These are phyloP conservation scores for Aphidoletes aphidimyza DNA, from an alignment of 2,888 invertebrate species.

Conservation along the genomic window DNA sequence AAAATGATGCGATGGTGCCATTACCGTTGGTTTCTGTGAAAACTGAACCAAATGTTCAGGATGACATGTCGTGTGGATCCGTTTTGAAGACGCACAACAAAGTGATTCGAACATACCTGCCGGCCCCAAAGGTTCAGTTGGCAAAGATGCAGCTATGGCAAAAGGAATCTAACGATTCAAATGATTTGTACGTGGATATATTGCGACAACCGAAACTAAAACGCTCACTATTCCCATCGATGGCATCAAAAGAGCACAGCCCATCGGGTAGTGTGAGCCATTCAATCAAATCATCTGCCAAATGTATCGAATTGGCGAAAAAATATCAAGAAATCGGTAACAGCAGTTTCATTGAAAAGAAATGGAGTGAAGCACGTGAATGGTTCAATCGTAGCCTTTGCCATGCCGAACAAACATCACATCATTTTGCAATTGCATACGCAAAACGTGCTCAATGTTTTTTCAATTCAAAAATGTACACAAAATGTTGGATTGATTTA, in stretches of 20 bases:
- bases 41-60: background rate
- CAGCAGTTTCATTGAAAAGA: background rate
- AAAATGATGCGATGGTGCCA: background rate
- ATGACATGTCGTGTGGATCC: background rate
- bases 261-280: no score
- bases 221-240: background rate
- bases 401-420: background rate
- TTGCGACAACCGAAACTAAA: background rate
- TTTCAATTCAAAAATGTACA: background rate
- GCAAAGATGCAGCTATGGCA: background rate
- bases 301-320: background rate
- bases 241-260: background rate
- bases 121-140: background rate
- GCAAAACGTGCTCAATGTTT: conserved; percentile 21
- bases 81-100: background rate
- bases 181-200: background rate
- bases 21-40: background rate
- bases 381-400: conserved; percentile 21
- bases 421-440: background rate
- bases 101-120: background rate
- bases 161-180: background rate
- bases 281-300: background rate
- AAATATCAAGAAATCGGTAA: background rate
- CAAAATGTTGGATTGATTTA: background rate
- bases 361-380: background rate